These are phyloP conservation scores for Sciurus niger DNA, from an alignment of 2,113 vertebrate species.

Conservation along the genomic window DNA sequence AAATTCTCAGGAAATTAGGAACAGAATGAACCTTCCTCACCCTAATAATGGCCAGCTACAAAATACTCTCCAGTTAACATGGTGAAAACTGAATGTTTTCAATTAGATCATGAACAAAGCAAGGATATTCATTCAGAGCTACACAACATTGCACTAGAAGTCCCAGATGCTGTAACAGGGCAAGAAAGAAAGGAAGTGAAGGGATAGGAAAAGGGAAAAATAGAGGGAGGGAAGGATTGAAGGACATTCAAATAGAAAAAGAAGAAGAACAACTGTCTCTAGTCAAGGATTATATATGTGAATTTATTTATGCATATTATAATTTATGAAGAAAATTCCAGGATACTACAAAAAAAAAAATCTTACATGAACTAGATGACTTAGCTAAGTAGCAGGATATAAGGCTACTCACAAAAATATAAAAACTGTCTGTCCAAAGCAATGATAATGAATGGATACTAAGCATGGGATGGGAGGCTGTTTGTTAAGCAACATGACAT, in stretches of 20 bases:
- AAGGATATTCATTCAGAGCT: background rate
- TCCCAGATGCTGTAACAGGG: background rate
- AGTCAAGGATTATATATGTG: background rate
- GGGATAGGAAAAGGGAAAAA: background rate
- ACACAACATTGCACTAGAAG: background rate
- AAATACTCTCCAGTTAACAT: background rate
- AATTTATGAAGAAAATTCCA: constrained; percentile 21
- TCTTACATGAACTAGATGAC: background rate
- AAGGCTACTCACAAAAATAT: background rate
- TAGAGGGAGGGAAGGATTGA: background rate
- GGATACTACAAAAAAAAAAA: background rate
- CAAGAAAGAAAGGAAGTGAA: background rate
- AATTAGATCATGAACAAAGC: background rate
- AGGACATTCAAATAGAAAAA: background rate
- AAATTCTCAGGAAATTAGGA: background rate
- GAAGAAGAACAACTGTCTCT: constrained; percentile 1
- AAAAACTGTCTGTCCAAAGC: background rate
- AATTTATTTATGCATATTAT: background rate
- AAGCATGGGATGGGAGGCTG: background rate
- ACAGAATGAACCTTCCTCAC: background rate
- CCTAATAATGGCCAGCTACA: background rate
- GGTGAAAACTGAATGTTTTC: background rate
- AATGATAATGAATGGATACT: background rate
- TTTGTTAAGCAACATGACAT: background rate
- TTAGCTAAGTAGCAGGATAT: background rate